phyloP scores from a whole-genome alignment of 2,113 vertebrate species.

The Cygnus buccinator region DNA sequence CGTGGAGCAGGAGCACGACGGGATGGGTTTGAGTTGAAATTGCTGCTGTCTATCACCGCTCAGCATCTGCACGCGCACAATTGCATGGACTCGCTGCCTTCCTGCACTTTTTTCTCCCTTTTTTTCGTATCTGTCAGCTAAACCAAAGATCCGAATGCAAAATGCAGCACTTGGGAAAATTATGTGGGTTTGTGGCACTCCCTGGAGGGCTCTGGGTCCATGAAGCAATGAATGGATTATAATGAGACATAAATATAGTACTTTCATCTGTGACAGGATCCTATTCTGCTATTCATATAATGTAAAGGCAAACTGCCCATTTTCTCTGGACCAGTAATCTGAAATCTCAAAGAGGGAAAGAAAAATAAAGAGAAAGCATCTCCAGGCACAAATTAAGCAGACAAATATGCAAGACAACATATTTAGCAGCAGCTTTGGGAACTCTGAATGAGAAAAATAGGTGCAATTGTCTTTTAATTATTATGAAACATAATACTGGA shows the following conservation, averaged over 20 bases:
- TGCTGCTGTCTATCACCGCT: neutral
- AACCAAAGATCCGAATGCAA: constrained; percentile 46
- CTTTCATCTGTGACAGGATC: constrained; percentile 59
- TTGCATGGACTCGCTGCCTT: neutral
- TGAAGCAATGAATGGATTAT: constrained; percentile 68
- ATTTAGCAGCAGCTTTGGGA: constrained; percentile 4
- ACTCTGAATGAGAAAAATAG: neutral
- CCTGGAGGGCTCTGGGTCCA: constrained; percentile 29
- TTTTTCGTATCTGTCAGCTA: constrained; percentile 31
- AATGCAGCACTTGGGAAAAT: constrained; percentile 57
- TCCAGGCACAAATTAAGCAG: constrained; percentile 21
- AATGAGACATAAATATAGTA: constrained; percentile 68
- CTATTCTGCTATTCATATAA: constrained; percentile 49
- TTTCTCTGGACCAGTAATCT: constrained; percentile 58
- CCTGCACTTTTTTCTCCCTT: neutral
- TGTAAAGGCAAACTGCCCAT: constrained; percentile 51
- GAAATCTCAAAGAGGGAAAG: constrained; percentile 34
- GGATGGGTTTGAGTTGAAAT: neutral
- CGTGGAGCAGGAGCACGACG: accelerated
- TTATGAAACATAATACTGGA: neutral
- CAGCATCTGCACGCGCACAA: neutral
- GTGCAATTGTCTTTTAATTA: constrained; percentile 26
- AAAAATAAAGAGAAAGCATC: constrained; percentile 29
- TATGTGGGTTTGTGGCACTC: constrained; percentile 36
- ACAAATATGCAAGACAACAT: constrained; percentile 30